These are phyloP conservation scores for Mongoloraphidia duomilia DNA, from an alignment of 2,888 invertebrate genomes.

Conservation along the genomic window DNA sequence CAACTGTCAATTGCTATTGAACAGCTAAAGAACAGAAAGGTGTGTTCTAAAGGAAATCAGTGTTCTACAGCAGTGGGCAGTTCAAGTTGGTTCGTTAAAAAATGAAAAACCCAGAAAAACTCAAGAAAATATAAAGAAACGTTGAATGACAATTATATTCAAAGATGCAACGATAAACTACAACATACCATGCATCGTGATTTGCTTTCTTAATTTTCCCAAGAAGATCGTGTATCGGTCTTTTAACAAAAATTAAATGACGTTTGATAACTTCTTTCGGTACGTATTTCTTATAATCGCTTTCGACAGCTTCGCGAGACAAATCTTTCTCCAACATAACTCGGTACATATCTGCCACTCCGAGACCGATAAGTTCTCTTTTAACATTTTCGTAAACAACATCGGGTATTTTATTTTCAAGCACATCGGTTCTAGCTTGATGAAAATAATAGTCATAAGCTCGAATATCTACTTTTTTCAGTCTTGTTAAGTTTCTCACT, in stretches of 20 bases:
- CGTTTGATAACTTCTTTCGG: slow-evolving; percentile 63
- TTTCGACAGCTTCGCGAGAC: slow-evolving; percentile 50
- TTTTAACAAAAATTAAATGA: slow-evolving; percentile 61
- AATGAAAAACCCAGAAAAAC: no score
- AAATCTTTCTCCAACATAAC: slow-evolving; percentile 63
- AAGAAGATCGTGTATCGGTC: slow-evolving; percentile 55
- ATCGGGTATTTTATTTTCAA: slow-evolving; percentile 64
- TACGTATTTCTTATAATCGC: slow-evolving; percentile 69
- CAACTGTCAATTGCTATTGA: no score
- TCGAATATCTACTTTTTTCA: slow-evolving; percentile 51
- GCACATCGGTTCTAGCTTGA: slow-evolving; percentile 70
- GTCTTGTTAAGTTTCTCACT: slow-evolving; percentile 43
- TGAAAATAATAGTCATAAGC: slow-evolving; percentile 78
- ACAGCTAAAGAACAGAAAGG: no score
- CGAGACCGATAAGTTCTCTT: slow-evolving; percentile 66
- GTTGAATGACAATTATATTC: no score
- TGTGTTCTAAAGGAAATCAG: no score
- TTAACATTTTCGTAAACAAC: slow-evolving; percentile 64
- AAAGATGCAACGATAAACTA: no score
- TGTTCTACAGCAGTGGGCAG: no score
- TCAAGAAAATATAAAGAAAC: no score
- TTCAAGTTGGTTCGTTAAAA: no score
- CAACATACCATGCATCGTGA: slow-evolving; percentile 44
- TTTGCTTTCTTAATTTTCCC: slow-evolving; percentile 39
- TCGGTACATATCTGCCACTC: slow-evolving; percentile 77